Conservation (phyloP, 2,113 vertebrate genomes). For the Siphamia tubifer region DNA sequence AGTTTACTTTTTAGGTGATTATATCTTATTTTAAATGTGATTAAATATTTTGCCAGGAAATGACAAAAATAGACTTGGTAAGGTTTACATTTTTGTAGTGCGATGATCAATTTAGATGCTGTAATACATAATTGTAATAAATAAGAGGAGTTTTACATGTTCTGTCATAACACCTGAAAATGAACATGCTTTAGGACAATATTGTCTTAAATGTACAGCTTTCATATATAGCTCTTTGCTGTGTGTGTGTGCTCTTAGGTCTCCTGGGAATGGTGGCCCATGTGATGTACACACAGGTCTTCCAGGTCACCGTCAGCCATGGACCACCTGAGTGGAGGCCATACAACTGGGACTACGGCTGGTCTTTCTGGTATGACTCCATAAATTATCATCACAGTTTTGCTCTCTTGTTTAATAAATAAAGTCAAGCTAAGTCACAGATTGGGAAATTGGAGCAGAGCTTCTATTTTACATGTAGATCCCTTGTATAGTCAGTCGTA, state of each 20-base stretch:
- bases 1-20: too few species aligned
- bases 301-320: constrained; percentile 88
- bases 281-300: constrained; percentile 92
- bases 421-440: not conserved
- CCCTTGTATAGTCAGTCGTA: not conserved
- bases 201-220: too few species aligned
- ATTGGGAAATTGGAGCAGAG: not conserved
- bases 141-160: not conserved
- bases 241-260: constrained; percentile 67
- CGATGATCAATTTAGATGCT: not conserved
- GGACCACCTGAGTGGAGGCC: constrained; percentile 94
- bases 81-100: too few species aligned
- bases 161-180: not conserved
- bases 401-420: not conserved
- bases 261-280: constrained; percentile 94
- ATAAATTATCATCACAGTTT: too few species aligned
- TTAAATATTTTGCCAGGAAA: too few species aligned
- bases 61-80: too few species aligned
- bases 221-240: too few species aligned
- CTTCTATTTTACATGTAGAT: not conserved
- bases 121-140: not conserved
- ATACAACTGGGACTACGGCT: constrained; percentile 90
- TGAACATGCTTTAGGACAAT: too few species aligned
- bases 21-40: too few species aligned
- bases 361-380: constrained; percentile 89